A percentile compares a stretch with the other conserved stretches of the same genome.
Conservation (phyloP, 1,140 invertebrate species). For the Zaprionus vittiger region DNA sequence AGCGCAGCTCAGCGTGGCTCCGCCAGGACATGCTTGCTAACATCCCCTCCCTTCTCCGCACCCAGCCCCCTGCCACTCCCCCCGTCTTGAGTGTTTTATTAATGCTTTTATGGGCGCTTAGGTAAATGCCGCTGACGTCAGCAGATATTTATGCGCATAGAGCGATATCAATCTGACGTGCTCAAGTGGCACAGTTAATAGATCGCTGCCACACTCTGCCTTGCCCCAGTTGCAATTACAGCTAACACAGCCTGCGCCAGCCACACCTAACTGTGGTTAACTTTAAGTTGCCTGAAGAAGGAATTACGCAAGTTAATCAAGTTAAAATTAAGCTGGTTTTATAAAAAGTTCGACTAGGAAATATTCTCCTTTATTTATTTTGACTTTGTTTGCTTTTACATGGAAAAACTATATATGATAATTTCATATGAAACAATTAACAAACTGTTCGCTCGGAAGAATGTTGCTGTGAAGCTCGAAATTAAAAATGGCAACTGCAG, state of each 20-base stretch:
- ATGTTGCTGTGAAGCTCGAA: background rate
- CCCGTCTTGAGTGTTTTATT: conserved; percentile 39
- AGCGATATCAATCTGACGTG: conserved; percentile 48
- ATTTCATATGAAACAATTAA: too few species aligned
- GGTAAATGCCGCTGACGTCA: conserved; percentile 50
- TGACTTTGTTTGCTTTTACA: too few species aligned
- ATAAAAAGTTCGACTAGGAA: too few species aligned
- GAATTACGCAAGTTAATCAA: background rate
- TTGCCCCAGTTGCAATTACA: conserved; percentile 25
- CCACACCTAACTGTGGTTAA: background rate
- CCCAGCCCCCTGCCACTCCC: background rate
- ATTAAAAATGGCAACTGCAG: conserved; percentile 1
- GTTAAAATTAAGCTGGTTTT: background rate
- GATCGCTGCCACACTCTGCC: conserved; percentile 17
- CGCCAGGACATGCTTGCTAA: conserved; percentile 16
- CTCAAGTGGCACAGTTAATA: conserved; percentile 35
- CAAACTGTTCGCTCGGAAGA: background rate
- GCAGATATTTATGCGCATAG: conserved; percentile 24
- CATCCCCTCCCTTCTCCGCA: too few species aligned
- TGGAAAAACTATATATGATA: too few species aligned
- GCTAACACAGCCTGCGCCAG: background rate
- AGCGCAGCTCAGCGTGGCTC: background rate
- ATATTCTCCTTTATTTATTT: too few species aligned
- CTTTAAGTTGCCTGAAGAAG: background rate
- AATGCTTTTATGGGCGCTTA: conserved; percentile 54